Percentiles rank a stretch among this genome's conserved stretches.
Evolutionary conservation across 2,113 vertebrate species (phyloP).

Genomic region (Ellobius talpinus): DNA sequence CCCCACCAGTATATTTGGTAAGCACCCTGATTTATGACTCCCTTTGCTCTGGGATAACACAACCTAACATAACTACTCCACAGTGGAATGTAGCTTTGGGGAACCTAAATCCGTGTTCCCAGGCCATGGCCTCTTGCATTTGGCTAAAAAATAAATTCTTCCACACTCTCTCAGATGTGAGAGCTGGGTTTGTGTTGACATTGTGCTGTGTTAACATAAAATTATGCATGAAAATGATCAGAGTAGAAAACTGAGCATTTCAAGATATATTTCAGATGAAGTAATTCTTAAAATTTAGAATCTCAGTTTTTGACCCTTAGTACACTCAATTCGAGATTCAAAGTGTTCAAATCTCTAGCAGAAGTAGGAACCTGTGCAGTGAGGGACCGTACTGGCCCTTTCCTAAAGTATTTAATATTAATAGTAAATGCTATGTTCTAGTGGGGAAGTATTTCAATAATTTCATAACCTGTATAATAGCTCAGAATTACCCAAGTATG

Average conservation of each 20-base stretch:
- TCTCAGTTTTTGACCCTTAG: background rate
- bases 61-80: background rate
- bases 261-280: background rate
- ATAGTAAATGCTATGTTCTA: background rate
- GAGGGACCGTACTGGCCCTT: background rate
- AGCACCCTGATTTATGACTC: background rate
- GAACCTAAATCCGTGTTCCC: background rate
- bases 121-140: too few species aligned
- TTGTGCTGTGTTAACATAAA: too few species aligned
- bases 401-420: background rate
- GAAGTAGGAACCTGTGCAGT: accelerated
- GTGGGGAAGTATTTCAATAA: background rate
- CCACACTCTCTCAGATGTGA: background rate
- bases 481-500: background rate
- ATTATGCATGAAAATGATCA: background rate
- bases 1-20: background rate
- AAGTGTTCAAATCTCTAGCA: background rate
- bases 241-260: background rate
- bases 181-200: background rate
- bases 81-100: background rate
- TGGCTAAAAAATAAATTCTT: background rate
- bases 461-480: background rate
- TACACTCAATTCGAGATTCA: background rate
- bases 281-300: background rate
- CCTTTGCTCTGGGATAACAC: background rate